Evolutionary conservation across 2,113 vertebrate species (phyloP).

Genomic region (Ahaetulla prasina): DNA sequence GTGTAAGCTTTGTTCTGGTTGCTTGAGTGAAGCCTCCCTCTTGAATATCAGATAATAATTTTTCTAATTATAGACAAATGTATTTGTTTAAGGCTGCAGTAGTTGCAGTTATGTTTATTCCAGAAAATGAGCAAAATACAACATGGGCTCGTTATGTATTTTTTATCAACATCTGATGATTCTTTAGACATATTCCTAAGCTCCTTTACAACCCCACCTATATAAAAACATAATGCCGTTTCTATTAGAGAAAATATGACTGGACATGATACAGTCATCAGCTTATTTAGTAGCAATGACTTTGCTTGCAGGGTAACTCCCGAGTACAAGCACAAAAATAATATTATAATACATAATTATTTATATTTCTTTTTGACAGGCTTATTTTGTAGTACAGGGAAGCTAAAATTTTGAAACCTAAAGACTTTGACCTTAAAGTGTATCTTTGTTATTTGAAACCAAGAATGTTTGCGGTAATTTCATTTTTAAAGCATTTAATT

Average conservation of each 20-base stretch:
- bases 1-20: slow-evolving; percentile 43
- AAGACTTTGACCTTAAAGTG: slow-evolving; percentile 23
- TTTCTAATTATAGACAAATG: not conserved
- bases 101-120: slow-evolving; percentile 4
- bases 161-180: not conserved
- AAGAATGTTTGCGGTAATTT: slow-evolving; percentile 4
- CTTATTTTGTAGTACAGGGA: slow-evolving; percentile 29
- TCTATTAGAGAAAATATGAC: not conserved
- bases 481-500: slow-evolving; percentile 14
- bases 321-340: not conserved
- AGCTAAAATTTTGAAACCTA: slow-evolving; percentile 22
- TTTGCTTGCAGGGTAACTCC: slow-evolving; percentile 6
- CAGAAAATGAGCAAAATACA: not conserved
- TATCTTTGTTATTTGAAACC: not conserved
- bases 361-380: not conserved
- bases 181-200: not conserved
- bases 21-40: slow-evolving; percentile 31
- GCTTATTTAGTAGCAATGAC: not conserved
- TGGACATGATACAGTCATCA: not conserved
- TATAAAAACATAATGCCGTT: not conserved
- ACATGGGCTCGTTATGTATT: not conserved
- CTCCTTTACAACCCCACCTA: not conserved
- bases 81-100: not conserved
- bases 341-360: not conserved
- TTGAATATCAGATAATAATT: slow-evolving; percentile 30